Evolutionary conservation across 2,797 vertebrate genomes (phyloP).

Genomic region (Jordanella pulchra): DNA sequence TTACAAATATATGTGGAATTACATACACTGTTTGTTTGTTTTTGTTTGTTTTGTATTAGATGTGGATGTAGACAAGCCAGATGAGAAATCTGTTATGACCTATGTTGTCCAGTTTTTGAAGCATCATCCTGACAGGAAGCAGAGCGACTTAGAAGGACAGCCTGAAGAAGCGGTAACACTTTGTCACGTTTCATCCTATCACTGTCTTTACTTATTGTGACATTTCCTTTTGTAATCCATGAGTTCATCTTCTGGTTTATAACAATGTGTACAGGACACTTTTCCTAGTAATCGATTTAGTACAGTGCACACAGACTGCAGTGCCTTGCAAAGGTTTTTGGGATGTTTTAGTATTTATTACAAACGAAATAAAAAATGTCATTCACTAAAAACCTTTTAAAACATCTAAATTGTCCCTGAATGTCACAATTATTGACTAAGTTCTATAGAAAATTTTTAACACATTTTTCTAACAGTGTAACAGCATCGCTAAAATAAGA

Average conservation of each 20-base stretch:
- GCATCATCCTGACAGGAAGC: conserved; percentile 85
- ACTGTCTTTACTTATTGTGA: conserved; percentile 33
- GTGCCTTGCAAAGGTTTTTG: background rate
- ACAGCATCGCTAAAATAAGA: background rate
- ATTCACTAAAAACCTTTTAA: conserved; percentile 17
- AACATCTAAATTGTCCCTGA: no score
- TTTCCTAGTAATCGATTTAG: background rate
- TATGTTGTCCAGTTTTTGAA: conserved; percentile 97
- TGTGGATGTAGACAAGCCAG: conserved; percentile 97
- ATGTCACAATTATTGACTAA: no score
- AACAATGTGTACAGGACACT: background rate
- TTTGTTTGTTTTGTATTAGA: conserved; percentile 75
- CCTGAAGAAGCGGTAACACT: conserved; percentile 85
- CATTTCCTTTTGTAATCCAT: no score
- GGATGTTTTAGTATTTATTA: background rate
- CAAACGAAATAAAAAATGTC: background rate
- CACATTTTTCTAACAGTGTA: background rate
- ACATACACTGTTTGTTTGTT: background rate
- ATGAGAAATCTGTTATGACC: conserved; percentile 99
- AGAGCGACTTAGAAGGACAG: conserved; percentile 72
- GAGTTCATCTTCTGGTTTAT: no score
- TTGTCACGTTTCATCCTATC: conserved; percentile 40
- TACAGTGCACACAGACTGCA: background rate
- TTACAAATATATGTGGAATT: conserved; percentile 11
- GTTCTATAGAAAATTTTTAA: no score